Base-by-base conservation (phyloP, 23 tunicate genomes). In the Ciona savignyi region DNA sequence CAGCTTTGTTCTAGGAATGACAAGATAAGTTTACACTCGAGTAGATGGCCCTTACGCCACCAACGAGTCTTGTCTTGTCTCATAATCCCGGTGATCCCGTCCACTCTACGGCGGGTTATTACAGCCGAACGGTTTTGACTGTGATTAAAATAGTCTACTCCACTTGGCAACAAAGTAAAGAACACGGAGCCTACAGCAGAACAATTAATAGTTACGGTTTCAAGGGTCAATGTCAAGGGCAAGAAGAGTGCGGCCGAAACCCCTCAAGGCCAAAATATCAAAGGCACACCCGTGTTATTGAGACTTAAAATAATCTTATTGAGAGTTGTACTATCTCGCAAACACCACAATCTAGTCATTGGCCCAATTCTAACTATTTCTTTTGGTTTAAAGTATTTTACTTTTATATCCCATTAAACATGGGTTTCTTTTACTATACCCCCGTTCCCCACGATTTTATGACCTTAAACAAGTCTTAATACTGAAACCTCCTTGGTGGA, bases 161-260 rank as follows among this genome's bases (percentile, higher is more conserved):
- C 56, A 42, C 56, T 42, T 42, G 56, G 56, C 56, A 42, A 42
- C 56, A 42, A 42, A 42, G 56, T 42, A 42, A 42, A 42, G 56
- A 42, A 6, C 56, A 15, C 9, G 11, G 56, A 6, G 56, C 15
- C 9, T 42, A 6, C 15, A 6, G 9, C 56, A 6, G 56, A 42
- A 42, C 56, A 42, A 42, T 42, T 42, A 42, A 42, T 42, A 6
- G 56, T 42, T 42, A 42, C 56, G 56, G 11, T 42, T 42, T 42
- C 56, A 42, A 42, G 56, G 56, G 56, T 42, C 56, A 42, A 15
- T 42, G 56, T 42, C 56, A 42, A 42, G 56, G 56, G 56, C 56
- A 15, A 6, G 9, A 15, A 15, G 15, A 42, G 56, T n/a, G n/a
- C n/a, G n/a, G n/a, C n/a, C n/a, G n/a, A n/a, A n/a, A n/a, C n/a